Evolutionary conservation across 37 sponge, comb jelly and placozoan genomes (phyloP).

Genomic region (Petrosia ficiformis): DNA sequence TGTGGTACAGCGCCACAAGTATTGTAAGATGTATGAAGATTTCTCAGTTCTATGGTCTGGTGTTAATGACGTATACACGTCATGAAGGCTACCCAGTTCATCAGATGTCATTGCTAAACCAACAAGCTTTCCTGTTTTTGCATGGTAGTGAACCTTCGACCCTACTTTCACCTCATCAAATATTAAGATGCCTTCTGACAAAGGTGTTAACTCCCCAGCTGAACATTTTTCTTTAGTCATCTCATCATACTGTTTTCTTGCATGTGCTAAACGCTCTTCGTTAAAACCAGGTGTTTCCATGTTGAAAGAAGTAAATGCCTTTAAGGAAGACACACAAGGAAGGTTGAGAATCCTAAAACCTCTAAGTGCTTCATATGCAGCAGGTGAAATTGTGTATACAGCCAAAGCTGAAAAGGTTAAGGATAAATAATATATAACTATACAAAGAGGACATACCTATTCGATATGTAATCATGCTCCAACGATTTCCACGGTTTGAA

Average conservation of each 20-base stretch:
- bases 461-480: slow-evolving; percentile 8
- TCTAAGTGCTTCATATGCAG: slow-evolving; percentile 16
- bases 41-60: slow-evolving; percentile 4
- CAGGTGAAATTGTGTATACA: slow-evolving; percentile 1
- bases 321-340: slow-evolving; percentile 3
- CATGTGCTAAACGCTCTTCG: background rate
- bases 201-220: background rate
- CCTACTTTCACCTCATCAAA: slow-evolving; percentile 26
- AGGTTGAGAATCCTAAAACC: slow-evolving; percentile 6
- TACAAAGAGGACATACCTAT: no score
- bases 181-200: background rate
- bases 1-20: slow-evolving; percentile 34
- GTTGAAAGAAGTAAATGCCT: slow-evolving; percentile 17
- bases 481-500: background rate
- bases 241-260: background rate
- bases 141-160: slow-evolving; percentile 7
- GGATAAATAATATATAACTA: no score
- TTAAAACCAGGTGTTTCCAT: no score
- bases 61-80: slow-evolving; percentile 14
- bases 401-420: no score
- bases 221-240: slow-evolving; percentile 4
- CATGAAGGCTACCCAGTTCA: slow-evolving; percentile 22
- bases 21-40: slow-evolving; percentile 39
- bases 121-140: slow-evolving; percentile 9
- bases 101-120: slow-evolving; percentile 36